Evolutionary conservation across 2,113 vertebrate genomes (phyloP).

Genomic region (Sminthopsis crassicaudata): DNA sequence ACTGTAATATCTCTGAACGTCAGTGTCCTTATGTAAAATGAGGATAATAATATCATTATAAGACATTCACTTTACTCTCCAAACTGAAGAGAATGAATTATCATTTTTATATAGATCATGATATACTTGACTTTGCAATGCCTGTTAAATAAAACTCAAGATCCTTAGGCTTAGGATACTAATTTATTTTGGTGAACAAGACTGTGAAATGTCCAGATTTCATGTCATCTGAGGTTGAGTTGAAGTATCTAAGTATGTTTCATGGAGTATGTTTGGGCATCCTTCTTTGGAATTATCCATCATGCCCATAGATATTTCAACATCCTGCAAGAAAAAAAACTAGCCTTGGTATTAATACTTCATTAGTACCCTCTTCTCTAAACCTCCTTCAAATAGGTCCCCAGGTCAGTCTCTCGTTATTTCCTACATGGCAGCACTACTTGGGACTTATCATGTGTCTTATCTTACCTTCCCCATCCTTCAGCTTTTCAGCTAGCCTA

Average conservation of each 20-base stretch:
- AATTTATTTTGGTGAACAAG: background rate
- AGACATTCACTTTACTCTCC: background rate
- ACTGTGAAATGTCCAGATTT: background rate
- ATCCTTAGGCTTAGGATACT: background rate
- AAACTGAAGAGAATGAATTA: background rate
- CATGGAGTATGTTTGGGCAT: background rate
- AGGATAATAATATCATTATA: background rate
- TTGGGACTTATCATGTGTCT: background rate
- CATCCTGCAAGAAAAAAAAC: background rate
- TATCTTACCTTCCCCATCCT: background rate
- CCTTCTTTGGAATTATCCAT: background rate
- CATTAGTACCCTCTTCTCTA: background rate
- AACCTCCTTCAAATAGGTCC: background rate
- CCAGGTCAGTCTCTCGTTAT: background rate
- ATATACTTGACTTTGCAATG: background rate
- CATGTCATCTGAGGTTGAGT: background rate
- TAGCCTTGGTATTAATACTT: background rate
- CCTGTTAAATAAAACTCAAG: background rate
- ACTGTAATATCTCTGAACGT: background rate
- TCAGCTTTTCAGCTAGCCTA: no score
- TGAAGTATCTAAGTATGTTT: background rate
- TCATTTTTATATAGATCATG: background rate
- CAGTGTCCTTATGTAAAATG: background rate
- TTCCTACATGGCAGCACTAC: background rate
- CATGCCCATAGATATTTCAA: background rate